A percentile compares a stretch with the other conserved stretches of the same genome.
These are phyloP conservation scores for Helogale parvula DNA, from an alignment of 2,113 vertebrate genomes.

Conservation along the genomic window DNA sequence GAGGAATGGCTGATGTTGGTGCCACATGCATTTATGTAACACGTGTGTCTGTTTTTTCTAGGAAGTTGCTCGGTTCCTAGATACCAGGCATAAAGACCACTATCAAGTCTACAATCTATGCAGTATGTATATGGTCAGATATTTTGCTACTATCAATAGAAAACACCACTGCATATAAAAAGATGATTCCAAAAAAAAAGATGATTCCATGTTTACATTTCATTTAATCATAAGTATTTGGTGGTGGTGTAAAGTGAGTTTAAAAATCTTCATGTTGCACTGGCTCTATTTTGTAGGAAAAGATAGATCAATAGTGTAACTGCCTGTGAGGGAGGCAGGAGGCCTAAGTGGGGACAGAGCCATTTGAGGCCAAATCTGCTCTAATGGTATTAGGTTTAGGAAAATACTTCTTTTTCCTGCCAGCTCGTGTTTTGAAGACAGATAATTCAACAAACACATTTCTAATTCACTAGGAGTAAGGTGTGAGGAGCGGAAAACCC, in stretches of 20 bases:
- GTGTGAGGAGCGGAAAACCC: neutral
- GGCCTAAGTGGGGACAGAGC: neutral
- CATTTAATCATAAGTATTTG: conserved; percentile 29
- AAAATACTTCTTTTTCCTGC: neutral
- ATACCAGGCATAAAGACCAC: conserved; percentile 93
- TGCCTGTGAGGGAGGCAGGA: neutral
- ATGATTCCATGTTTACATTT: neutral
- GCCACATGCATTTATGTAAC: neutral
- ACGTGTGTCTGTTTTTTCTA: conserved; percentile 74
- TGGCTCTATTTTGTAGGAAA: neutral
- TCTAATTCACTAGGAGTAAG: neutral
- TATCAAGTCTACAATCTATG: conserved; percentile 98
- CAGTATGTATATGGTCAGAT: conserved; percentile 88
- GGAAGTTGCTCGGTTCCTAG: conserved; percentile 95
- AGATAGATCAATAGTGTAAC: neutral
- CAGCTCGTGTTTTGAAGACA: neutral
- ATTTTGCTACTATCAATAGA: neutral
- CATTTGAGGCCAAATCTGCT: neutral
- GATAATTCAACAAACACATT: neutral
- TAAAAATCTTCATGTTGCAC: neutral
- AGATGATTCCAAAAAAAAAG: neutral
- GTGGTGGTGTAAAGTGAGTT: neutral
- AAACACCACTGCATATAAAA: neutral
- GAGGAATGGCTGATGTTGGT: neutral
- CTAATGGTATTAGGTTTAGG: neutral